These are phyloP conservation scores for Drosophila birchii DNA, from an alignment of 2,888 invertebrate genomes.

Conservation along the genomic window DNA sequence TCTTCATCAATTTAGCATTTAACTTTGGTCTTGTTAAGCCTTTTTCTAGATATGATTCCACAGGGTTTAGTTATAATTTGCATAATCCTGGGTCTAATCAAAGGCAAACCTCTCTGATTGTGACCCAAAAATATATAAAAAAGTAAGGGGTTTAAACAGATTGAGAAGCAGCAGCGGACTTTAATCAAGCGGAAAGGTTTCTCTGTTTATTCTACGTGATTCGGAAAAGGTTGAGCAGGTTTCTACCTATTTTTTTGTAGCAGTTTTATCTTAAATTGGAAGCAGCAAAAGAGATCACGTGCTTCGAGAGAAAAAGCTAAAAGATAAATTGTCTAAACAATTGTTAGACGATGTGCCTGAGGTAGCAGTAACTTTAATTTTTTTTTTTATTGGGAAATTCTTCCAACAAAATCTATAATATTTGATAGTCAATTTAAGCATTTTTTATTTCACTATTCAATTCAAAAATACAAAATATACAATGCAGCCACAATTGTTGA, in stretches of 20 bases:
- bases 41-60: background rate
- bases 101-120: constrained; percentile 30
- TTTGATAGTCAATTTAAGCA: constrained; percentile 7
- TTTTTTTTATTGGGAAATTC: background rate
- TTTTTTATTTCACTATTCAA: constrained; percentile 14
- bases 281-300: constrained; percentile 24
- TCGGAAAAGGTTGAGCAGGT: constrained; percentile 33
- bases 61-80: constrained; percentile 40
- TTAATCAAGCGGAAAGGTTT: constrained; percentile 44
- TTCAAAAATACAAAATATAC: constrained; percentile 8
- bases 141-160: constrained; percentile 14
- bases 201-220: constrained; percentile 46
- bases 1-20: constrained; percentile 15
- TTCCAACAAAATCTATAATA: background rate
- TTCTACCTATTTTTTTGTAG: constrained; percentile 21
- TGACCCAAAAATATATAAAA: constrained; percentile 26
- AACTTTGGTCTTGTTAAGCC: constrained; percentile 9
- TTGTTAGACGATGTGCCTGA: constrained; percentile 7
- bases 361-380: background rate
- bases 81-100: constrained; percentile 56
- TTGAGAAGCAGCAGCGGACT: constrained; percentile 8
- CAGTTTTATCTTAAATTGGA: constrained; percentile 33
- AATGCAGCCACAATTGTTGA: constrained; percentile 37
- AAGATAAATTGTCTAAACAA: constrained; percentile 33
- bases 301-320: constrained; percentile 12